Evolutionary conservation across 2,888 invertebrate genomes (phyloP), one percentile per base, ranked within the genome.

Genomic region (Morinoia aosen): DNA sequence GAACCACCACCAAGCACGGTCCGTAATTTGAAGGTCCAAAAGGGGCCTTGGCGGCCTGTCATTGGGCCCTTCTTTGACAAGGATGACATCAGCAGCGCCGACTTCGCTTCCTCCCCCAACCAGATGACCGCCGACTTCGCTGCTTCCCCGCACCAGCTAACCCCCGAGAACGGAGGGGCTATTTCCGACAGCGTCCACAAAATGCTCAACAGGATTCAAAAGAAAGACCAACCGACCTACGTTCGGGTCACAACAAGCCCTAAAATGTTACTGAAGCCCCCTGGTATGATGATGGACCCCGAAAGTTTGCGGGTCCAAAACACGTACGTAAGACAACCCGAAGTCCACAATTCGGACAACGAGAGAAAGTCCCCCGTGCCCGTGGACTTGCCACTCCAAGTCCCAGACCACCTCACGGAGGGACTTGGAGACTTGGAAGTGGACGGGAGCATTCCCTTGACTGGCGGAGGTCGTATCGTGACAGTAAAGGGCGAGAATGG

Each of bases 1-100:
- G 33, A 40, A 14, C 25, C 39, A 8, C 48, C 33, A 25, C 95
- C 95, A 56, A 96, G 96, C 58, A 96, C 96, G 5, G 96, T 96
- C 16, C 58, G 93, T 33, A 96, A 96, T 95, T 95, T 96, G 57
- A 95, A 96, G 39, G 96, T 96, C 56, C 95, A 96, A 95, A 95
- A 95, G 88, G 96, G 96, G 48, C 95, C 96, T 0, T 96, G 96
- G 96, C 61, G 95, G 58, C 96, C 96, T 56, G 94, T 96, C 58
- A 61, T 95, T 5, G 40, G 48, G 39, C 95, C 95, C 7, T 64
- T 64, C 40, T 16, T 39, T 56, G 12, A 39, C 5, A 16, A 93
- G n/a, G 33, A 39, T 7, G 93, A 93, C 93, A 58, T 93, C 57
- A 93, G 93, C 93, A 93, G 93, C 93, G 25, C 93, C 33, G 93